These are phyloP conservation scores for Neuroterus valhalla DNA, from an alignment of 1,140 invertebrate species.

Conservation along the genomic window DNA sequence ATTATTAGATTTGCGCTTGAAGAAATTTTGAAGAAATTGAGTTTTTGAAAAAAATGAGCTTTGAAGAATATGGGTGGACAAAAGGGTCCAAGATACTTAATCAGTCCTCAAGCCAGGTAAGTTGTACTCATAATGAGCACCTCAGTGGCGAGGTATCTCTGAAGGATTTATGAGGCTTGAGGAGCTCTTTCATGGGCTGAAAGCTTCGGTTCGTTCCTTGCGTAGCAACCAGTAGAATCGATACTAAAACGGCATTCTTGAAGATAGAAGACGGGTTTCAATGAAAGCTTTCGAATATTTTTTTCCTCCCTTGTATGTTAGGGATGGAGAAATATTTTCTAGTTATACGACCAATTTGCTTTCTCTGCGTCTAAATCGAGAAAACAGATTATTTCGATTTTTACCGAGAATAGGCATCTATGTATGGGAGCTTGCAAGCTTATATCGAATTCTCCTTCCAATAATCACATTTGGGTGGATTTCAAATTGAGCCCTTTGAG, in stretches of 20 bases:
- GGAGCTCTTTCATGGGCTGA: neutral
- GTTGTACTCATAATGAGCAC: neutral
- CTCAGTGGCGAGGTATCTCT: constrained; percentile 1
- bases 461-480: too few relatives aligned
- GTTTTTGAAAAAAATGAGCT: too few relatives aligned
- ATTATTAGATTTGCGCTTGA: too few relatives aligned
- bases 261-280: constrained; percentile 1
- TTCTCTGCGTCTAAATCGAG: too few relatives aligned
- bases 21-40: too few relatives aligned
- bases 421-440: too few relatives aligned
- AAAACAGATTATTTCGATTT: too few relatives aligned
- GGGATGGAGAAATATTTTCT: neutral
- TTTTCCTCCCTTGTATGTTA: neutral
- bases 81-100: neutral
- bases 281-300: constrained; percentile 7
- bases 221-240: constrained; percentile 1
- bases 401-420: too few relatives aligned
- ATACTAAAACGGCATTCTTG: constrained; percentile 5
- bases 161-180: constrained; percentile 1
- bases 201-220: neutral
- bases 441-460: too few relatives aligned
- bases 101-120: neutral
- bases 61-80: too few relatives aligned
- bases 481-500: too few relatives aligned
- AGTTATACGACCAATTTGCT: too few relatives aligned